Conservation (phyloP, 1,140 invertebrate genomes). For the Oncopeltus fasciatus region DNA sequence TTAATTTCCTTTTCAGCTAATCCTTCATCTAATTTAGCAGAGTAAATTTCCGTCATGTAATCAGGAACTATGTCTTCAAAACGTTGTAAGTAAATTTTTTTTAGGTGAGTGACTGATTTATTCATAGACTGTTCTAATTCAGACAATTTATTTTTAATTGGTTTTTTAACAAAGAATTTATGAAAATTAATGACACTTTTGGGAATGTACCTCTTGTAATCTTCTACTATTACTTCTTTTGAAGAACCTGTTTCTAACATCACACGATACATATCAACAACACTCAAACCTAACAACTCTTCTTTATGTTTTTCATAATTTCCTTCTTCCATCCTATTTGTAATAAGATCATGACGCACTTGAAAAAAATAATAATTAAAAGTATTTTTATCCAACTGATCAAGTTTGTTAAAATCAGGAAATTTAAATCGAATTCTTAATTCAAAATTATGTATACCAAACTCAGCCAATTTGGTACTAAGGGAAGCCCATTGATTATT, state of each 20-base stretch:
- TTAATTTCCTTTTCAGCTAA: constrained; percentile 40
- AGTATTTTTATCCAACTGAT: constrained; percentile 50
- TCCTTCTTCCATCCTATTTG: constrained; percentile 62
- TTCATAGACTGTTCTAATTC: constrained; percentile 37
- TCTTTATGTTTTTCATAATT: constrained; percentile 55
- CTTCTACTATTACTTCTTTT: constrained; percentile 47
- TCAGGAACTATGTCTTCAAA: constrained; percentile 60
- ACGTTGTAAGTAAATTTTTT: constrained; percentile 62
- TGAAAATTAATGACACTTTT: constrained; percentile 58
- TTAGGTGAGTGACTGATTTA: constrained; percentile 46
- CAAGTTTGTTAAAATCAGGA: constrained; percentile 44
- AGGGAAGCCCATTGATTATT: constrained; percentile 48
- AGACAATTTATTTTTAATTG: constrained; percentile 50
- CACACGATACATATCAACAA: constrained; percentile 69
- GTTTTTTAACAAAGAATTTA: constrained; percentile 56
- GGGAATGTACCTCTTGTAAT: constrained; percentile 66
- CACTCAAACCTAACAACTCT: constrained; percentile 63
- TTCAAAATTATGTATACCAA: constrained; percentile 42
- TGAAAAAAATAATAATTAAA: constrained; percentile 78
- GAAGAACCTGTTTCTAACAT: constrained; percentile 53
- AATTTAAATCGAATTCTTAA: constrained; percentile 63
- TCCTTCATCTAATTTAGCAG: constrained; percentile 46
- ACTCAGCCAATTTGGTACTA: constrained; percentile 36
- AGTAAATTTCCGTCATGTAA: constrained; percentile 64
- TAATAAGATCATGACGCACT: constrained; percentile 59